Percentiles rank a stretch among this genome's conserved stretches.
Conservation (phyloP, 2,797 vertebrate species). For the Clarias fuscus region DNA sequence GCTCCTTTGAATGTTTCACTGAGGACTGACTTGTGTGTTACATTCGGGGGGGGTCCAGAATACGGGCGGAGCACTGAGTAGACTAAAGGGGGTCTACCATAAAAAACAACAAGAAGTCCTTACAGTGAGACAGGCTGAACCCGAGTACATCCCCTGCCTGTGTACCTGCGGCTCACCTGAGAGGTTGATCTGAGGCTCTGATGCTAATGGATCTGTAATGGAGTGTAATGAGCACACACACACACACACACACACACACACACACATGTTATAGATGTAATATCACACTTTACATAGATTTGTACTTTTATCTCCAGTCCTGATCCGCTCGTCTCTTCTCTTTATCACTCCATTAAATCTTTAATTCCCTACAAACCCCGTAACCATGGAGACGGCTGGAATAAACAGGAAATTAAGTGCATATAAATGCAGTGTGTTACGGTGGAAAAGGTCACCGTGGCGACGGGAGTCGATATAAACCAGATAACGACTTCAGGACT, state of each 20-base stretch:
- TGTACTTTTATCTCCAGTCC: neutral
- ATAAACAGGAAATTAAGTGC: constrained; percentile 50
- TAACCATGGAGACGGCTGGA: neutral
- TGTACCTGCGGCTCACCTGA: neutral
- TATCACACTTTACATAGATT: neutral
- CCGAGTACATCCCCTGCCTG: neutral
- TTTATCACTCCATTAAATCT: neutral
- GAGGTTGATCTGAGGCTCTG: no score
- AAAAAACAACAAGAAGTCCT: no score
- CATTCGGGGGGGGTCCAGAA: no score
- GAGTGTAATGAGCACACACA: neutral
- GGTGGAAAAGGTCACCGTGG: neutral
- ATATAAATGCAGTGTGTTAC: constrained; percentile 41
- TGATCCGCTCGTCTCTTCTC: neutral
- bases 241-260: no score
- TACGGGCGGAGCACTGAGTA: no score
- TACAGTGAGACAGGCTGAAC: neutral
- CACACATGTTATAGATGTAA: neutral
- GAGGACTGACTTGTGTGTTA: no score
- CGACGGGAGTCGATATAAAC: neutral
- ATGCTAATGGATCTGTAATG: neutral
- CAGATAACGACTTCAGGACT: neutral
- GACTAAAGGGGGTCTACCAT: no score
- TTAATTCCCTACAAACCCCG: neutral
- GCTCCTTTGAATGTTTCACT: no score